phyloP scores from a whole-genome alignment of 2,797 vertebrate species.

The Decapterus maruadsi region DNA sequence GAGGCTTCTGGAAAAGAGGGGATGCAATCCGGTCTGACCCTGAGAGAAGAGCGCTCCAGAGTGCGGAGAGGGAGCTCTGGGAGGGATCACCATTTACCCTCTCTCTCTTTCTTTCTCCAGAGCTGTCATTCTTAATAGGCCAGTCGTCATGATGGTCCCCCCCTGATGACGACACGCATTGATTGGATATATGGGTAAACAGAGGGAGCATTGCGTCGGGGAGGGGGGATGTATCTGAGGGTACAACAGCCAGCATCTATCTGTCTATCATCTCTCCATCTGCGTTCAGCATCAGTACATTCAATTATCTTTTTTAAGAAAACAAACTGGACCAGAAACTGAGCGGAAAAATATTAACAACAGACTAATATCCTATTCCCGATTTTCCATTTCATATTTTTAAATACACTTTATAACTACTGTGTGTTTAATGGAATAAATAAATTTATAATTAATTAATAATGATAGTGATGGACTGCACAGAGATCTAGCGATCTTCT shows the following conservation, averaged over 20 bases:
- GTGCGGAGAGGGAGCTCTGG: conserved; percentile 92
- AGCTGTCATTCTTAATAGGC: conserved; percentile 98
- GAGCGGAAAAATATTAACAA: not conserved
- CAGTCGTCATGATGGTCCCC: conserved; percentile 94
- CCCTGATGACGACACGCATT: conserved; percentile 95
- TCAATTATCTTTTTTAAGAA: too few relatives aligned
- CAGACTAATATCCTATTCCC: not conserved
- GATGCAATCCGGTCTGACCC: conserved; percentile 90
- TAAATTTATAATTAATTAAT: not conserved
- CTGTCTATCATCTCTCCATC: not conserved
- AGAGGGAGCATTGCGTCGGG: conserved; percentile 87
- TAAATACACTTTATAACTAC: not conserved
- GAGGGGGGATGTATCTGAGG: conserved; percentile 75
- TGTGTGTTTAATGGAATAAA: not conserved
- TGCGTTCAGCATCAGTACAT: not conserved
- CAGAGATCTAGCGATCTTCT: not conserved
- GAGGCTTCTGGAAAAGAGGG: conserved; percentile 71
- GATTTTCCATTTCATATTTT: not conserved
- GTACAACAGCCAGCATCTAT: conserved; percentile 20
- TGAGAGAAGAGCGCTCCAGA: conserved; percentile 91
- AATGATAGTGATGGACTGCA: not conserved
- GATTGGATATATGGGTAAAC: conserved; percentile 93
- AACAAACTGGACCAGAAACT: not conserved
- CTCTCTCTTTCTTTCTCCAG: conserved; percentile 87
- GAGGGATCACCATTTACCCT: conserved; percentile 98